Percentiles rank a stretch among this genome's conserved stretches.
These are phyloP conservation scores for Labeo rohita DNA, from an alignment of 2,113 vertebrate species.

Conservation along the genomic window DNA sequence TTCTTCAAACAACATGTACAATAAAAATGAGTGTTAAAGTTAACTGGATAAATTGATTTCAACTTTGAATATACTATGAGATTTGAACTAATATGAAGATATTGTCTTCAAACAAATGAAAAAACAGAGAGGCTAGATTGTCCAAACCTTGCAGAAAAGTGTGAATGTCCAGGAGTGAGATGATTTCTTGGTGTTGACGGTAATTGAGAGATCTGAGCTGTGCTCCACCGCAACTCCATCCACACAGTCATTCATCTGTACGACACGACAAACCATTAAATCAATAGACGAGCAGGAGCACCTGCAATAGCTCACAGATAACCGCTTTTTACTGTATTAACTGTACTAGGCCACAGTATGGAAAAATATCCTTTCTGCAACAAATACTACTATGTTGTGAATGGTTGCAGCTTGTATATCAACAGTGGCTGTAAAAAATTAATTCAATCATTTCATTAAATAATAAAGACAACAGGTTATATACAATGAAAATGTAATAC, in stretches of 20 bases:
- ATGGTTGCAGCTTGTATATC: background rate
- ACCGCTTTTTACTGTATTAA: background rate
- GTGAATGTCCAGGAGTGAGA: constrained; percentile 95
- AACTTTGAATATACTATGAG: background rate
- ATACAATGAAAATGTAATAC: background rate
- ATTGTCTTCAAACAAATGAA: background rate
- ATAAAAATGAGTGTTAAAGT: too few relatives aligned
- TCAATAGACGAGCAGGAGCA: background rate
- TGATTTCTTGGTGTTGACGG: constrained; percentile 95
- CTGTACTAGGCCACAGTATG: background rate
- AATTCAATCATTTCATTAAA: too few relatives aligned
- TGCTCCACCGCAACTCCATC: constrained; percentile 94
- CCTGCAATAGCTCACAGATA: background rate
- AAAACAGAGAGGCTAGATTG: background rate
- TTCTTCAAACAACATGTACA: background rate
- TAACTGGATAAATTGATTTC: background rate
- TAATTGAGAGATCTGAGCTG: constrained; percentile 89
- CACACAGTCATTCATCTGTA: constrained; percentile 91
- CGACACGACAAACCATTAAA: background rate
- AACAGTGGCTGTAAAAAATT: background rate
- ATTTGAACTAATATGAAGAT: background rate
- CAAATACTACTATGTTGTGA: background rate
- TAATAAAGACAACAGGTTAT: too few relatives aligned
- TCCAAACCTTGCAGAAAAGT: constrained; percentile 94
- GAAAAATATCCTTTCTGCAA: background rate